Conservation (phyloP, 2,113 vertebrate species). For the Phrynocephalus versicolor region DNA sequence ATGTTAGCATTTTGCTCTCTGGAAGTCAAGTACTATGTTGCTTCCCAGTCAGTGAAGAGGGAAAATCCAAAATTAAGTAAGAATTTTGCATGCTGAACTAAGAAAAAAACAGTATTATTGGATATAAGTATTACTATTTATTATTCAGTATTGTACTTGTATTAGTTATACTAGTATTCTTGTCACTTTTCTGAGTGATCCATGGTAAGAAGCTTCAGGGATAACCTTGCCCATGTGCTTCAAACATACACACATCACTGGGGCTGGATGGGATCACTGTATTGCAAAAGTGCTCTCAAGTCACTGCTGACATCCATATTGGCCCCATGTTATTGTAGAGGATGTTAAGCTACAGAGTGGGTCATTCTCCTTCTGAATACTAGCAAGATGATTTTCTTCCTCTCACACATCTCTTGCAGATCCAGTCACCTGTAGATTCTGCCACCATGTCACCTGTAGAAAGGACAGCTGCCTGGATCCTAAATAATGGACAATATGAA, state of each 20-base stretch:
- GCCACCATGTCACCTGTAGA: constrained; percentile 95
- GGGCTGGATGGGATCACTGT: not conserved
- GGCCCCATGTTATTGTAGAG: not conserved
- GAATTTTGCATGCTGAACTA: not conserved
- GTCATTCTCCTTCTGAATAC: not conserved
- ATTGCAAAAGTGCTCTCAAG: not conserved
- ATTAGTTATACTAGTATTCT: not conserved
- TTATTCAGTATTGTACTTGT: no score
- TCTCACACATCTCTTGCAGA: constrained; percentile 64
- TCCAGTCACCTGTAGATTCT: constrained; percentile 87
- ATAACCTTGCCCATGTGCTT: not conserved
- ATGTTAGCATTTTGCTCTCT: no score
- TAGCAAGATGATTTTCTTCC: constrained; percentile 49
- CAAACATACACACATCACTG: not conserved
- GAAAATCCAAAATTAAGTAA: not conserved
- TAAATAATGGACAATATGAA: constrained; percentile 95
- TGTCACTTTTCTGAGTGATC: not conserved
- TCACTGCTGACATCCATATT: not conserved
- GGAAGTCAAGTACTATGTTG: no score
- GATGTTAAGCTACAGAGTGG: not conserved
- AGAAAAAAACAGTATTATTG: no score
- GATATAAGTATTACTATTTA: no score
- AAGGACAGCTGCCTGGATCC: constrained; percentile 95
- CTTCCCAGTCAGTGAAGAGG: no score
- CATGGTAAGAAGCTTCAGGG: not conserved